Evolutionary conservation across 2,797 vertebrate genomes (phyloP).

Genomic region (Rhadinocentrus ornatus): DNA sequence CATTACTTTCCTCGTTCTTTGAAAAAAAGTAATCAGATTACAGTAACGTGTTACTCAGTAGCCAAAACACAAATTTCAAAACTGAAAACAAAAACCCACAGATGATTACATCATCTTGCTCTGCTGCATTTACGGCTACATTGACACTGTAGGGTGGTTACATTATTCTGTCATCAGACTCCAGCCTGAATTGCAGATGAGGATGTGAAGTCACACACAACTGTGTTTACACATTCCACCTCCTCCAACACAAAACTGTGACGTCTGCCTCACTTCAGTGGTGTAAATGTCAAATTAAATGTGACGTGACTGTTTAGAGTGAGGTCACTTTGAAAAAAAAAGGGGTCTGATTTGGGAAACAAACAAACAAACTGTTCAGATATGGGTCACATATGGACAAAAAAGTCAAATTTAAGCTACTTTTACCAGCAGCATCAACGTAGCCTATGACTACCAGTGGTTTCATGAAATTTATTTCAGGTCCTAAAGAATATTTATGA

Average conservation of each 20-base stretch:
- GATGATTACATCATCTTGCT: background rate
- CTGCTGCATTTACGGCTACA: background rate
- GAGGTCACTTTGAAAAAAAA: background rate
- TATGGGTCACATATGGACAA: too few species aligned
- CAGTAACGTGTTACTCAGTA: too few species aligned
- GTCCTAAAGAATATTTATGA: too few species aligned
- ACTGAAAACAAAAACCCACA: background rate
- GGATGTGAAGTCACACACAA: background rate
- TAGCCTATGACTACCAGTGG: too few species aligned
- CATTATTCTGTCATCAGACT: background rate
- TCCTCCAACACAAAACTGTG: background rate
- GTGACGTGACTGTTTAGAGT: background rate
- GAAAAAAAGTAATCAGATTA: too few species aligned
- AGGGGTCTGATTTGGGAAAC: too few species aligned
- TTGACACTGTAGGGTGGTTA: background rate
- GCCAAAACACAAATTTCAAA: background rate
- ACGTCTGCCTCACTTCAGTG: background rate
- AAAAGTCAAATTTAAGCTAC: too few species aligned
- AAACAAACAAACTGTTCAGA: too few species aligned
- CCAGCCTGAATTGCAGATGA: background rate
- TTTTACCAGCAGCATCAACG: too few species aligned
- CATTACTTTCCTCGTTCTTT: too few species aligned
- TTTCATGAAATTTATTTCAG: too few species aligned
- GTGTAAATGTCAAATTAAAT: background rate
- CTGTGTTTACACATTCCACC: background rate